phyloP scores from a whole-genome alignment of 1,140 invertebrate genomes.

The Penaeus chinensis region DNA sequence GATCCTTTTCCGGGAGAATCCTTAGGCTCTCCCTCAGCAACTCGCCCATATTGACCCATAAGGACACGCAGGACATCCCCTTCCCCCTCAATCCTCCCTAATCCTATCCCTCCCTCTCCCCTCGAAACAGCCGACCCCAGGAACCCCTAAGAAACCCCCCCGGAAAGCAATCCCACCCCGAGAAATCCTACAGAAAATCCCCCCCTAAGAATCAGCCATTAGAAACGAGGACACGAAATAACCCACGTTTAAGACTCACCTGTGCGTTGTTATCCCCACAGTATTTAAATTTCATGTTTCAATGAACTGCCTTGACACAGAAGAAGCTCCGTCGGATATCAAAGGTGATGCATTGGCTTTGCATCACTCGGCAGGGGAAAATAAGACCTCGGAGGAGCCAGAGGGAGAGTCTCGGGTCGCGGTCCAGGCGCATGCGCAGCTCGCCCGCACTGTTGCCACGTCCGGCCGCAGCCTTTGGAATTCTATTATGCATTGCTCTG shows the following conservation, averaged over 20 bases:
- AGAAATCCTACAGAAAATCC: too few relatives aligned
- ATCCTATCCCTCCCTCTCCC: too few relatives aligned
- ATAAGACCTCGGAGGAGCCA: background rate
- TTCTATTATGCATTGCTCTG: background rate
- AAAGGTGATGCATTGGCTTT: conserved; percentile 57
- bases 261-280: conserved; percentile 60
- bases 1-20: too few relatives aligned
- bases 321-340: conserved; percentile 57
- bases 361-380: conserved; percentile 38
- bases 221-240: conserved; percentile 8
- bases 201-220: too few relatives aligned
- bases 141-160: too few relatives aligned
- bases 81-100: too few relatives aligned
- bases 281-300: conserved; percentile 64
- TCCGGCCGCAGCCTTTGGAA: background rate
- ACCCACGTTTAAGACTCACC: conserved; percentile 29
- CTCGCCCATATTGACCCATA: too few relatives aligned
- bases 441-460: background rate
- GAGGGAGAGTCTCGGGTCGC: conserved; percentile 32
- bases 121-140: too few relatives aligned
- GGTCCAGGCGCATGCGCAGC: conserved; percentile 35
- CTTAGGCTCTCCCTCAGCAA: too few relatives aligned
- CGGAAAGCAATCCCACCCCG: too few relatives aligned
- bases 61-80: too few relatives aligned
- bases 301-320: conserved; percentile 54